Base-by-base conservation (phyloP, 2,797 vertebrate species). In the Basileuterus tristriatus region DNA sequence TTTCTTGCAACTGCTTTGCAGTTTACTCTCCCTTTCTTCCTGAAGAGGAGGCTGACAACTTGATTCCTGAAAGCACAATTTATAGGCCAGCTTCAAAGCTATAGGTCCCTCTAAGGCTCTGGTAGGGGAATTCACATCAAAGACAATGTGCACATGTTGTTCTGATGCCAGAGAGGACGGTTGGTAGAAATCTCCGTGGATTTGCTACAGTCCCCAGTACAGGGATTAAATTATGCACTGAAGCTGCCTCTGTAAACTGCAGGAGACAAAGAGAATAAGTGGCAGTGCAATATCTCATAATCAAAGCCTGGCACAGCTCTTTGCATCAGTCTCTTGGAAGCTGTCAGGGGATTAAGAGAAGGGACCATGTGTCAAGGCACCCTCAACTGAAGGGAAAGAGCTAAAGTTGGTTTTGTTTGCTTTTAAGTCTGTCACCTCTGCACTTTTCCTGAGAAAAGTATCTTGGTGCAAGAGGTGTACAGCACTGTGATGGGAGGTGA, bases 31-130 rank as follows among this genome's bases (percentile, higher is more conserved):
- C 88, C 93, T 82, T 67, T 92, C 93, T 97, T 95, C 92, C 95
- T 93, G 93, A 98, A 97, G 95, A 94, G 71, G 87, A 94, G 89
- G 85, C 96, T 97, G 96, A 97, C 94, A 97, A 97, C 97, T 97
- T 96, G 94, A 96, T 96, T 97, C 97, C 97, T 97, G 97, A 98
- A 97, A 97, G 97, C 97, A 97, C 97, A 96, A 96, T 97, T 98
- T 98, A 98, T 95, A 97, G 97, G 97, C 94, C 96, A 97, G 97
- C 98, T 98, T 98, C 98, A 98, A 98, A 98, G 98, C 95, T 90
- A 39, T 50, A 83, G 96, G 98, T 97, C 97, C 96, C 97, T 97
- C 98, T 96, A 96, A 96, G 96, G 92, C 96, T 94, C 89, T 83
- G 93, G 96, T 96, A 96, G 96, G 96, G 98, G 98, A 97, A 97